Conservation (phyloP, 2,113 vertebrate species). For the Zosterops borbonicus region DNA sequence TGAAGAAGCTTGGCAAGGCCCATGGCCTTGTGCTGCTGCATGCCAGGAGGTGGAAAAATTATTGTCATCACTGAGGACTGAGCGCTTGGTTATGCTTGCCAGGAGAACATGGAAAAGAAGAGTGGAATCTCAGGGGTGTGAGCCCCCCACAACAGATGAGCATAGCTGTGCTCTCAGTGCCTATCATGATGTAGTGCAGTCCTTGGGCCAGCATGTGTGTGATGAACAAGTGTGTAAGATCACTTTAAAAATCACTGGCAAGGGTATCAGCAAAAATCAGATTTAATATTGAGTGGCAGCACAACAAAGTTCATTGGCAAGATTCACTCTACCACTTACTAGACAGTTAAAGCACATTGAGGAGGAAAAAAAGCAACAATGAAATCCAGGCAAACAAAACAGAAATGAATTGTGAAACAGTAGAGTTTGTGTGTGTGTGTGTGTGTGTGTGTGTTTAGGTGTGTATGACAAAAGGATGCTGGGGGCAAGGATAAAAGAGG, state of each 20-base stretch:
- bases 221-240: fast-evolving
- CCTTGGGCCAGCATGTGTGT: no score
- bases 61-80: not conserved
- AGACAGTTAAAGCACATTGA: not conserved
- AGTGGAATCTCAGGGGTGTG: not conserved
- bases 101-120: not conserved
- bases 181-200: not conserved
- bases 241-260: not conserved
- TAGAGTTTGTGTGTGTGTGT: not conserved
- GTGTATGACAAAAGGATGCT: not conserved
- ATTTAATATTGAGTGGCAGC: not conserved
- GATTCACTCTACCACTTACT: not conserved
- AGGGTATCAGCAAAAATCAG: not conserved
- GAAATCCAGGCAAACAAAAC: not conserved
- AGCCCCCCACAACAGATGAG: fast-evolving
- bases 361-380: not conserved
- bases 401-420: fast-evolving
- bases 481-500: not conserved
- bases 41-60: not conserved
- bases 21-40: fast-evolving
- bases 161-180: not conserved
- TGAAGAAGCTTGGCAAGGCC: not conserved
- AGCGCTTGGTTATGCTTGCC: not conserved
- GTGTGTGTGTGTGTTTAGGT: no score
- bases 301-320: not conserved